phyloP scores from a whole-genome alignment of 2,113 vertebrate species.

The Bothrops jararaca region DNA sequence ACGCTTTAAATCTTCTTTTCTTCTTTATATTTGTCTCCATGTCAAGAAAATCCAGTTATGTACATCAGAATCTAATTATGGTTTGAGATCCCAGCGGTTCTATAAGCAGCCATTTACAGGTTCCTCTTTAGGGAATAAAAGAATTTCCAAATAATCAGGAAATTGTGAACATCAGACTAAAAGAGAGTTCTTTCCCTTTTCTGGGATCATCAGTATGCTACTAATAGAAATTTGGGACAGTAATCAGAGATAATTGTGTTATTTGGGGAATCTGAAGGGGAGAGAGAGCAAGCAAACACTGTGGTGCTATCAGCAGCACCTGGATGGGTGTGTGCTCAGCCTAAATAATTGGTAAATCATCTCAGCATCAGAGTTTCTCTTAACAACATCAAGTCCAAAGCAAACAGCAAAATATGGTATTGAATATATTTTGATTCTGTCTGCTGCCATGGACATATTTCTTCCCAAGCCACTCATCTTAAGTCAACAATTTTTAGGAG shows the following conservation, averaged over 20 bases:
- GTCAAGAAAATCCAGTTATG: background rate
- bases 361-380: conserved; percentile 52
- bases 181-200: too few species aligned
- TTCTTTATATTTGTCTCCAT: background rate
- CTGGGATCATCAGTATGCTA: background rate
- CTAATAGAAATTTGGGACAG: background rate
- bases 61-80: background rate
- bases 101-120: too few species aligned
- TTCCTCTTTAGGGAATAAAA: background rate
- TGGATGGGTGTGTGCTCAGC: conserved; percentile 42
- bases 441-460: conserved; percentile 26
- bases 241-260: conserved; percentile 16
- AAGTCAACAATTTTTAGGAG: background rate
- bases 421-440: conserved; percentile 54
- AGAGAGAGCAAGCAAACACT: conserved; percentile 54
- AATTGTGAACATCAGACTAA: background rate
- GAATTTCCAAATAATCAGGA: background rate
- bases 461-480: background rate
- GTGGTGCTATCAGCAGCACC: conserved; percentile 50
- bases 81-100: background rate
- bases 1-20: background rate
- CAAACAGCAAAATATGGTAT: conserved; percentile 58
- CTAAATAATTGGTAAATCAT: conserved; percentile 58
- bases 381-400: conserved; percentile 56
- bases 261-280: conserved; percentile 33